Evolutionary conservation across 2,797 vertebrate genomes (phyloP).

Genomic region (Tauraco hartlaubi): DNA sequence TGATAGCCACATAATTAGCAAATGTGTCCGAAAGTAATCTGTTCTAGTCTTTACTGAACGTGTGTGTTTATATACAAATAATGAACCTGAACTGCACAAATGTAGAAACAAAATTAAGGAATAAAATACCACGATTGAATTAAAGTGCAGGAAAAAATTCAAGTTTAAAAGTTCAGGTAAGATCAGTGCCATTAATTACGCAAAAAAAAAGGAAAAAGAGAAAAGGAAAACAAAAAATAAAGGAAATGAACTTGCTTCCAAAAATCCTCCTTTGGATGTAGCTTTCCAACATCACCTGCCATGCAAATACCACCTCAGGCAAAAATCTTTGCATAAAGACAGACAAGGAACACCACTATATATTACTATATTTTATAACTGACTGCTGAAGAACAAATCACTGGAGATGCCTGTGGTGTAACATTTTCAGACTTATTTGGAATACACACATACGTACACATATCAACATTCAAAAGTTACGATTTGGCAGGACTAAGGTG

Average conservation of each 20-base stretch:
- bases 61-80: constrained; percentile 74
- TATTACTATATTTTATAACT: constrained; percentile 52
- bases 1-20: constrained; percentile 58
- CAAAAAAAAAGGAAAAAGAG: constrained; percentile 4
- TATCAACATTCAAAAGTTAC: constrained; percentile 79
- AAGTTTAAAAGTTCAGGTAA: constrained; percentile 80
- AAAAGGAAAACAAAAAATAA: constrained; percentile 54
- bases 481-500: constrained; percentile 81
- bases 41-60: constrained; percentile 54
- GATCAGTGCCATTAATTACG: constrained; percentile 78
- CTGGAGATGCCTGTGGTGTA: constrained; percentile 58
- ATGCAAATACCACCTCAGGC: constrained; percentile 66
- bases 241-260: constrained; percentile 47
- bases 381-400: constrained; percentile 8
- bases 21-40: constrained; percentile 64
- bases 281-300: constrained; percentile 72
- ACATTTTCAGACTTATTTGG: constrained; percentile 89
- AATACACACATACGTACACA: constrained; percentile 88
- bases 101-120: constrained; percentile 62
- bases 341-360: constrained; percentile 51
- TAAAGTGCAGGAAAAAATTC: constrained; percentile 84
- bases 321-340: constrained; percentile 56
- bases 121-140: constrained; percentile 72
- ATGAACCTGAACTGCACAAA: constrained; percentile 71
- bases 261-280: constrained; percentile 79